Base-by-base conservation (phyloP, 1,140 invertebrate species). In the Meloidogyne chitwoodi region DNA sequence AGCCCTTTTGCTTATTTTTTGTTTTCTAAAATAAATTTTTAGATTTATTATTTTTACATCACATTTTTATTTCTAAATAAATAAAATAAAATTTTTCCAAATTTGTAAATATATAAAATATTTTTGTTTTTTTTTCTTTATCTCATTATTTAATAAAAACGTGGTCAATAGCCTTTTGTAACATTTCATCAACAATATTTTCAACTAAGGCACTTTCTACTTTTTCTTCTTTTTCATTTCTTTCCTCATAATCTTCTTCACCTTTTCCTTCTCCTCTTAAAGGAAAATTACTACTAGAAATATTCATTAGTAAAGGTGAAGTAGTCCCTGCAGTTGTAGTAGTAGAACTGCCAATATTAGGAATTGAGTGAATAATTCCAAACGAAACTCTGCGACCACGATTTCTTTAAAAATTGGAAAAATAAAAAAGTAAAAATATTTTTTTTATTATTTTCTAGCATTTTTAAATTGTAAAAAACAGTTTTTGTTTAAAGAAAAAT, bases 341-440 rank as follows among this genome's bases (percentile, higher is more conserved):
- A 10, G 11, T 78, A 4, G 22, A 34, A 34, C 26, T 38, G n/a
- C 31, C 24, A 34, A 6, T 38, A 31, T 80, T 79, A 27, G 81
- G 81, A 56, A 82, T 82, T 2, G 82, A 73, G 29, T 73, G 81
- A 75, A 82, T 82, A 8, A 72, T 74, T 11, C 81, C 81, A 62
- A 82, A 82, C 11, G 82, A 84, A 34, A 82, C 81, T 41, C 81
- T 79, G 2, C 81, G 79, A 26, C 81, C 81, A 63, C 81, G 79
- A 67, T 82, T 83, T 56, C 75, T 80, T 22, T 26, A 62, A 22
- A 31, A 26, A 19, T 22, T 62, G 10, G 11, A 22, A 24, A 1
- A 41, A 10, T 10, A 22, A 10, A 24, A 68, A 22, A 31, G 12
- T 38, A 68, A 38, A n/a, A n/a, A n/a, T n/a, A n/a, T n/a, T n/a